Conservation (phyloP, 2,113 vertebrate species). For the Brachyhypopomus occidentalis region DNA sequence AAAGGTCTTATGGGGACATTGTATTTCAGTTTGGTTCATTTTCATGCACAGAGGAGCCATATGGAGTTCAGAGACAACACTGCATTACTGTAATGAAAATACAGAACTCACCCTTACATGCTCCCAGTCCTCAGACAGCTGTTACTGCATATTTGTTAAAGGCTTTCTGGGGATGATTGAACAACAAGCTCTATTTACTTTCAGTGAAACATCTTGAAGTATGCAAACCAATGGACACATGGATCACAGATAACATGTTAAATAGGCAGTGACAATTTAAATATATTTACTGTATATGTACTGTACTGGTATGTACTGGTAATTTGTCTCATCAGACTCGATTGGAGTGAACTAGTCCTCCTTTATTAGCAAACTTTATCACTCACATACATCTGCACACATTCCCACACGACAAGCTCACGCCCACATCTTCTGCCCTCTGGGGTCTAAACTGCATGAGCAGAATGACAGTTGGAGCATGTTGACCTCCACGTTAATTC, state of each 20-base stretch:
- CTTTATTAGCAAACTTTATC: neutral
- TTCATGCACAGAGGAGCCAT: conserved; percentile 3
- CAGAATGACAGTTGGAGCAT: conserved; percentile 12
- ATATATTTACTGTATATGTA: too few relatives aligned
- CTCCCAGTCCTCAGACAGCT: conserved; percentile 32
- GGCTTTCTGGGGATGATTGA: conserved; percentile 3
- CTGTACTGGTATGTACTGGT: neutral
- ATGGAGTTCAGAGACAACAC: conserved; percentile 31
- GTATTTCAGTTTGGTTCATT: neutral
- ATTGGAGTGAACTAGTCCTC: neutral
- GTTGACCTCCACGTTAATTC: neutral
- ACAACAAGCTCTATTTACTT: neutral
- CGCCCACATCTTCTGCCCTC: neutral
- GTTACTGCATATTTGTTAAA: neutral
- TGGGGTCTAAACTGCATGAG: neutral
- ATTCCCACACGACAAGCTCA: neutral
- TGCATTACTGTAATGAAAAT: conserved; percentile 32
- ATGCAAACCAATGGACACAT: too few relatives aligned
- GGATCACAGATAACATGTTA: too few relatives aligned
- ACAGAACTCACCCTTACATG: conserved; percentile 28
- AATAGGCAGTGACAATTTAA: too few relatives aligned
- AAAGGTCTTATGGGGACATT: conserved; percentile 19
- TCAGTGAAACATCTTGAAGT: too few relatives aligned
- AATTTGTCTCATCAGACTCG: neutral
- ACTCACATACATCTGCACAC: neutral